Evolutionary conservation across 2,888 invertebrate genomes (phyloP), one percentile per base, ranked within the genome.

Genomic region (Rhogogaster chlorosoma): DNA sequence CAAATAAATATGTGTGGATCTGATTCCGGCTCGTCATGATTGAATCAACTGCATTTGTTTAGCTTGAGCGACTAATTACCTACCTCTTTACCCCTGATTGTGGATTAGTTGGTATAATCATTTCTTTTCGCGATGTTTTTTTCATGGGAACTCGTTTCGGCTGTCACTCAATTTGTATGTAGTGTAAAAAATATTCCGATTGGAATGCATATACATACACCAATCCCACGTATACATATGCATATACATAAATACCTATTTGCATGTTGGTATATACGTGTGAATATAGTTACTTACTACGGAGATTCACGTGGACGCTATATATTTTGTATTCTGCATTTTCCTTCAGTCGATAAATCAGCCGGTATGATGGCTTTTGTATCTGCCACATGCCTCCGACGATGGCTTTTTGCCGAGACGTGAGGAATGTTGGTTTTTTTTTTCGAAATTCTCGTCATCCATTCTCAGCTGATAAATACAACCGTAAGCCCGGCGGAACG

Each of bases 131-230:
- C 18, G 7, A n/a, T 53, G 7, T 57, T 80, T 29, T 61, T 80
- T 57, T 61, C 38, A 26, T 61, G 61, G 61, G 15, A 61, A 80
- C 38, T 36, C 26, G 61, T 80, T 80, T 15, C 38, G 26, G 15
- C 80, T 80, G 36, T 61, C 80, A 80, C 61, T 80, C 36, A 80
- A 80, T 61, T 80, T 80, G 61, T 61, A 80, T 36, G 61, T 42
- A 38, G 80, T 61, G 61, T n/a, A 61, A 80, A 80, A 78, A 61
- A 80, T 77, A 53, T 77, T 77, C 77, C 10, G 77, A 77, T 77
- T 77, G 77, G 53, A 53, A 53, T 77, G 32, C n/a, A n/a, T n/a
- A 32, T 45, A 7, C 49, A 32, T 42, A n/a, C 12, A 73, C 42
- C 42, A 73, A 42, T 73, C n/a, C n/a, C 73, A 42, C 22, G 38